A percentile compares a stretch with the other conserved stretches of the same genome.
These are phyloP conservation scores for Platysternon megacephalum DNA, from an alignment of 2,113 vertebrate genomes.

Conservation along the genomic window DNA sequence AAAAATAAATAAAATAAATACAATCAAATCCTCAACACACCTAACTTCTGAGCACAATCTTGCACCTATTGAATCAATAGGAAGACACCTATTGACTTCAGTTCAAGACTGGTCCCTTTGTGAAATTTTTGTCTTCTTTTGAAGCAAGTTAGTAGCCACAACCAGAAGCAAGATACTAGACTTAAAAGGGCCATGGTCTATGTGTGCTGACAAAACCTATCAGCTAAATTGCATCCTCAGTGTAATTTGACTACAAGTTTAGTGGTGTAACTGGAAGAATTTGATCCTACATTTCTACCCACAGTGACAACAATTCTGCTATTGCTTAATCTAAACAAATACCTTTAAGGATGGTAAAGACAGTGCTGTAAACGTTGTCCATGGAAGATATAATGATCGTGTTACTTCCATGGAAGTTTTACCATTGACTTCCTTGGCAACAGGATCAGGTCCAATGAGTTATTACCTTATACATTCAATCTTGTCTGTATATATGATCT, in stretches of 20 bases:
- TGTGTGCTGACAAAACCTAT: not conserved
- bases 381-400: not conserved
- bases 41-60: not conserved
- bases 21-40: not conserved
- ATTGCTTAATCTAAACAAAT: not conserved
- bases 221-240: not conserved
- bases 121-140: rapidly evolving
- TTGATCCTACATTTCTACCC: not conserved
- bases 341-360: not conserved
- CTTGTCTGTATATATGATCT: not conserved
- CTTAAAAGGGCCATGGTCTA: not conserved
- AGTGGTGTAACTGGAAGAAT: not conserved
- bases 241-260: not conserved
- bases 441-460: not conserved
- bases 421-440: not conserved
- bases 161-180: not conserved
- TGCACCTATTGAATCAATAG: not conserved
- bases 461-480: not conserved
- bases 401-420: not conserved
- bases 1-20: not conserved
- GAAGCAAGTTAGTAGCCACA: not conserved
- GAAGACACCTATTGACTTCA: not conserved
- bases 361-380: not conserved
- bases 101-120: not conserved
- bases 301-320: not conserved